A percentile compares a stretch with the other conserved stretches of the same genome.
phyloP scores from a whole-genome alignment of 2,888 invertebrate species.

The Yponomeuta sedellus region DNA sequence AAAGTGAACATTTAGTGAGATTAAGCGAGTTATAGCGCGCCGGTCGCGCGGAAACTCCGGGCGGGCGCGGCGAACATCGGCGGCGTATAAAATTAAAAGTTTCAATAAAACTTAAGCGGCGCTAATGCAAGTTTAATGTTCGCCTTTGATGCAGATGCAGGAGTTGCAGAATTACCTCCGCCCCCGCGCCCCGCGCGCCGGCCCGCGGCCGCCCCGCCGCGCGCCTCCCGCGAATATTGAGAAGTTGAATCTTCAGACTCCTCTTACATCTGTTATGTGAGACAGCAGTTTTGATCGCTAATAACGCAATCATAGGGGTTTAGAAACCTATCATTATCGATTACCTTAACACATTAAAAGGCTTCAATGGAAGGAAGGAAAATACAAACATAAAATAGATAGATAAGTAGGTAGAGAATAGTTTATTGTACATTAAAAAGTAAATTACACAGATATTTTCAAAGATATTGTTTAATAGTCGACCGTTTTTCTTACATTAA shows the following conservation, averaged over 20 bases:
- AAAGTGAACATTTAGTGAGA: background rate
- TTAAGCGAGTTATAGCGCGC: background rate
- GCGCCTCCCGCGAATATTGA: background rate
- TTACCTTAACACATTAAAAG: too few relatives aligned
- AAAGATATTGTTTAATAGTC: too few relatives aligned
- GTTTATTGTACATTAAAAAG: too few relatives aligned
- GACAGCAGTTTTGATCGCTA: background rate
- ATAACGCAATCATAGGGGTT: too few relatives aligned
- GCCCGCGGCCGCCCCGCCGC: background rate
- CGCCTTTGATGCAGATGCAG: conserved; percentile 53
- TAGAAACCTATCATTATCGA: too few relatives aligned
- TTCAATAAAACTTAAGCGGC: conserved; percentile 49
- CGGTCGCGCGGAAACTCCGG: conserved; percentile 15
- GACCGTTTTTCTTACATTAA: too few relatives aligned
- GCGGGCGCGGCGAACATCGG: conserved; percentile 19
- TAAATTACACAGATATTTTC: too few relatives aligned
- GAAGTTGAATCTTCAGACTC: background rate
- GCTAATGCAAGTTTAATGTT: conserved; percentile 68
- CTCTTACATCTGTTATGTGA: background rate
- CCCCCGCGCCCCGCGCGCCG: conserved; percentile 7
- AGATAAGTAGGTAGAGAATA: too few relatives aligned
- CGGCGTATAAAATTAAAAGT: conserved; percentile 42
- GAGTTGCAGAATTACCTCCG: conserved; percentile 29
- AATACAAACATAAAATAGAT: too few relatives aligned
- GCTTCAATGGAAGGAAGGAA: too few relatives aligned